A percentile compares a stretch with the other conserved stretches of the same genome.
Evolutionary conservation across 2,113 vertebrate genomes (phyloP).

Genomic region (Galbula dea): DNA sequence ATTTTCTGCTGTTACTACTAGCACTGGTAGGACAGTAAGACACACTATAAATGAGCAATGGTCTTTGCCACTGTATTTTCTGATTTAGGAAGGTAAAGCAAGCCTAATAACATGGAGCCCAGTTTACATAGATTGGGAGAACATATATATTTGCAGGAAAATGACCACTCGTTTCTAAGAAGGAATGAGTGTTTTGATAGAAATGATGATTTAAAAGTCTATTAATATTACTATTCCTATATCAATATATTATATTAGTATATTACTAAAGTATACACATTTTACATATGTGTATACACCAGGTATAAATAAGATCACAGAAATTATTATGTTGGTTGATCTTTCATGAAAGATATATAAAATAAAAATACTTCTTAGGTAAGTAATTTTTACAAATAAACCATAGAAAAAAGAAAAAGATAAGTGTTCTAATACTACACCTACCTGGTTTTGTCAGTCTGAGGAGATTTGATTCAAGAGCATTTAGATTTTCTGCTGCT

Average conservation of each 20-base stretch:
- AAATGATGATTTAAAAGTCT: too few relatives aligned
- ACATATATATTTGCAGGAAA: background rate
- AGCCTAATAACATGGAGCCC: background rate
- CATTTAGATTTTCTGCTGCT: slow-evolving; percentile 75
- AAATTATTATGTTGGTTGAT: background rate
- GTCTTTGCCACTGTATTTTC: background rate
- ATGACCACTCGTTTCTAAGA: background rate
- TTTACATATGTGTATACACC: background rate
- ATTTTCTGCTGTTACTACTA: background rate
- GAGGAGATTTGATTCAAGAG: slow-evolving; percentile 71
- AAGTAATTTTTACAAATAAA: background rate
- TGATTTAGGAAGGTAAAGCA: background rate
- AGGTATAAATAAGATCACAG: background rate
- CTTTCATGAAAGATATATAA: background rate
- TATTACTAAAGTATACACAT: too few relatives aligned
- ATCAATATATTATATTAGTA: too few relatives aligned
- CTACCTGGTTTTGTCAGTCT: slow-evolving; percentile 70
- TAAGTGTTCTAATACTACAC: background rate
- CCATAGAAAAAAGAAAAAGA: background rate
- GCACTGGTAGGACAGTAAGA: background rate
- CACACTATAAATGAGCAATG: background rate
- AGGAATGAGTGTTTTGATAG: background rate
- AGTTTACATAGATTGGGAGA: background rate
- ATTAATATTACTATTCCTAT: too few relatives aligned
- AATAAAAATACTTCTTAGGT: background rate